A percentile compares a stretch with the other conserved stretches of the same genome.
Conservation (phyloP, 2,888 invertebrate species). For the Doris montereyensis region DNA sequence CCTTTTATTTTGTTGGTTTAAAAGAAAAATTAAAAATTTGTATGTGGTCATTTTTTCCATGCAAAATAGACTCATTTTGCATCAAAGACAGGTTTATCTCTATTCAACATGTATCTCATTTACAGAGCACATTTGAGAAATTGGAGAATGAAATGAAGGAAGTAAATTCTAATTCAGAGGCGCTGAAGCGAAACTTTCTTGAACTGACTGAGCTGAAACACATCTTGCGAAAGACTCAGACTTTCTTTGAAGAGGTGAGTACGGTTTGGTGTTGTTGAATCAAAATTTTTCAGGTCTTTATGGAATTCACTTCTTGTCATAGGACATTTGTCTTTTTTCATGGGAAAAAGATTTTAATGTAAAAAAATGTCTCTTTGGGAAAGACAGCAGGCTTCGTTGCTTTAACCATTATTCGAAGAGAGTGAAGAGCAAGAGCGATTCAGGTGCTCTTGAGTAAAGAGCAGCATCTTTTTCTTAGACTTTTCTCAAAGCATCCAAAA, state of each 20-base stretch:
- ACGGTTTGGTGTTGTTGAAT: background rate
- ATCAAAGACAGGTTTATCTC: too few relatives aligned
- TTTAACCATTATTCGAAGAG: too few relatives aligned
- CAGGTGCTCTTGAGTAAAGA: too few relatives aligned
- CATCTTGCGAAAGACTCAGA: slow-evolving; percentile 97
- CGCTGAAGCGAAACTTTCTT: slow-evolving; percentile 94
- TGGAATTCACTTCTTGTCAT: too few relatives aligned
- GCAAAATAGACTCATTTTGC: background rate
- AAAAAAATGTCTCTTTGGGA: slow-evolving; percentile 26
- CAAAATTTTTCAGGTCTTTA: background rate
- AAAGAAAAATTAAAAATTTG: background rate
- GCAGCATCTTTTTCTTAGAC: too few relatives aligned
- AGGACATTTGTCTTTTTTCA: background rate
- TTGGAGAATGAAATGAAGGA: slow-evolving; percentile 97
- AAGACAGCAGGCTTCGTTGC: too few relatives aligned
- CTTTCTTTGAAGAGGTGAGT: slow-evolving; percentile 94
- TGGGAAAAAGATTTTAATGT: slow-evolving; percentile 28
- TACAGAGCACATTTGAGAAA: slow-evolving; percentile 89
- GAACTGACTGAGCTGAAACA: slow-evolving; percentile 98
- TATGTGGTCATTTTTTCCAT: background rate
- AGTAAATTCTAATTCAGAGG: slow-evolving; percentile 98
- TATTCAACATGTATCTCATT: slow-evolving; percentile 24
- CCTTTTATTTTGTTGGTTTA: background rate
- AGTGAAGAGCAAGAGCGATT: too few relatives aligned
- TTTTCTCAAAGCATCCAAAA: too few relatives aligned